Percentiles rank a stretch among this genome's conserved stretches.
These are phyloP conservation scores for Acrobeloides nanus DNA, from an alignment of 2,888 invertebrate genomes.

Conservation along the genomic window DNA sequence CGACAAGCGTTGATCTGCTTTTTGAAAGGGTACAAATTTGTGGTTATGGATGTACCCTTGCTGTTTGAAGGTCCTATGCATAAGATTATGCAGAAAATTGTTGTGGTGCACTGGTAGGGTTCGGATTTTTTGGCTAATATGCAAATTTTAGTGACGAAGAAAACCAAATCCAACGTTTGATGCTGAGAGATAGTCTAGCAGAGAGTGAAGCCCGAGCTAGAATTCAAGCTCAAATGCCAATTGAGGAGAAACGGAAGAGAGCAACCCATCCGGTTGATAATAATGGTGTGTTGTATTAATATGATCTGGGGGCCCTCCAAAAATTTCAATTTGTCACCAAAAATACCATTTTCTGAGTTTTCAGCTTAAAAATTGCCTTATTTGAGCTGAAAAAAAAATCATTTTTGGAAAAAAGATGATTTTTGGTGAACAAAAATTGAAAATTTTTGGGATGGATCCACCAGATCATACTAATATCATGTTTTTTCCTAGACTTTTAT, in stretches of 20 bases:
- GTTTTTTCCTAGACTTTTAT: too few species aligned
- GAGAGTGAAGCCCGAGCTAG: conserved; percentile 33
- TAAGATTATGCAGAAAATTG: conserved; percentile 32
- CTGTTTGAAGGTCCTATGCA: conserved; percentile 43
- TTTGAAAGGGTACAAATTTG: conserved; percentile 25
- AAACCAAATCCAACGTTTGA: conserved; percentile 38
- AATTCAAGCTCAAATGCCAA: conserved; percentile 40
- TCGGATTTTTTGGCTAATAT: not conserved
- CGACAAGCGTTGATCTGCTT: conserved; percentile 28
- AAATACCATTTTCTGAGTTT: too few species aligned
- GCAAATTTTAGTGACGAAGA: conserved; percentile 30
- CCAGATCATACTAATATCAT: too few species aligned
- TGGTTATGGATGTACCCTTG: conserved; percentile 46
- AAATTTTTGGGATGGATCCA: too few species aligned
- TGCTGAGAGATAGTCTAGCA: conserved; percentile 32
- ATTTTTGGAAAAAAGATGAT: not conserved
- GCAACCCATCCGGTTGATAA: conserved; percentile 43
- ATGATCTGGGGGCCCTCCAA: not conserved
- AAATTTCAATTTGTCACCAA: conserved; percentile 2
- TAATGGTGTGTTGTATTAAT: conserved; percentile 24
- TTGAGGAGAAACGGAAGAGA: conserved; percentile 20
- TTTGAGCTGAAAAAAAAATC: not conserved
- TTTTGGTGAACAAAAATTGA: not conserved
- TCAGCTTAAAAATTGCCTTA: too few species aligned
- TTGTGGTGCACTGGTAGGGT: conserved; percentile 43